Evolutionary conservation across 2,888 invertebrate species (phyloP), one percentile per base, ranked within the genome.

Genomic region (Cheilosia grossa): DNA sequence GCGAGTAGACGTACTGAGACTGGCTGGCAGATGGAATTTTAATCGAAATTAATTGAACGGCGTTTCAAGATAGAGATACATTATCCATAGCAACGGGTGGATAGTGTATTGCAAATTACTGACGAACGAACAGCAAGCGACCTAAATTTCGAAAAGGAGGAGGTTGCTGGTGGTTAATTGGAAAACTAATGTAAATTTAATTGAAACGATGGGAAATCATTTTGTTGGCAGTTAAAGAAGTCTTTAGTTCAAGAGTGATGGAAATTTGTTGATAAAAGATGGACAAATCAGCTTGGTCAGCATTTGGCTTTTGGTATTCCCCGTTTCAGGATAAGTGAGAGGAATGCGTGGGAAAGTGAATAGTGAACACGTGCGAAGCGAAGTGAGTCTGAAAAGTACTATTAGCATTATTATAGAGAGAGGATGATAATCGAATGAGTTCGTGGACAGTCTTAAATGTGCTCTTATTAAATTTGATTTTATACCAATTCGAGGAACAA

Each of bases 1-100:
- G 27, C 27, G 27, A 27, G 27, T 27, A 6, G 5, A 69, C 2
- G 30, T 47, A 37, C 47, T 30, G n/a, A n/a, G n/a, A n/a, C n/a
- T n/a, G 49, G 15, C 49, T 40, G 47, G 21, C 63, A 58, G 24
- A 58, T 69, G 74, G 17, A 80, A 40, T 64, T 70, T 82, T 73
- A 80, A 74, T 74, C 51, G 80, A 80, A 80, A 74, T 70, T 83
- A 83, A 83, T 83, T 80, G 74, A 64, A 40, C 64, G 70, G 69
- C 67, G 69, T 69, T 80, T 33, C 30, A 63, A 37, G 80, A 56
- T 15, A 40, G 24, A 49, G n/a, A 70, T 15, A 40, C 2, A 59
- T 4, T 49, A 30, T 53, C 44, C 7, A 58, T 47, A 66, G 44
- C 59, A 59, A 61, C 66, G 47, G 15, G 17, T 37, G 19, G 6